A percentile compares a stretch with the other conserved stretches of the same genome.
phyloP scores from a whole-genome alignment of 2,888 invertebrate species.

The Andrena minutula region DNA sequence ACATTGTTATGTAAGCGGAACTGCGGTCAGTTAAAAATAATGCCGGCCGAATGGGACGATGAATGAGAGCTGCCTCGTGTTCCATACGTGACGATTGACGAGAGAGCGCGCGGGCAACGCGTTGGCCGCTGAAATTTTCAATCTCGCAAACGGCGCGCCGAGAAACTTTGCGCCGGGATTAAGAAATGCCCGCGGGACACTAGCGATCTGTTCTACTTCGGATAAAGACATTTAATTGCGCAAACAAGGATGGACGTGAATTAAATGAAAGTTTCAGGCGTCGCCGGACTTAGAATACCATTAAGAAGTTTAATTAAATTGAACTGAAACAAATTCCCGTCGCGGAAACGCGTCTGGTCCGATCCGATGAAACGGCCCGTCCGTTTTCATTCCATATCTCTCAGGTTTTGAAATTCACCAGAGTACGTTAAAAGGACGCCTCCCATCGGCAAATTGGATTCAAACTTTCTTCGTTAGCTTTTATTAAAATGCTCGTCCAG shows the following conservation, averaged over 20 bases:
- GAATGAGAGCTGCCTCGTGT: slow-evolving; percentile 5
- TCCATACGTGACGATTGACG: neutral
- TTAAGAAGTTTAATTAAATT: slow-evolving; percentile 58
- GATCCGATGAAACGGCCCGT: neutral
- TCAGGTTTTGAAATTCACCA: slow-evolving; percentile 3
- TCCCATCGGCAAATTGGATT: neutral
- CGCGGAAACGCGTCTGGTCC: neutral
- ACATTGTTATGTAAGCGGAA: slow-evolving; percentile 39
- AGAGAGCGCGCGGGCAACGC: neutral
- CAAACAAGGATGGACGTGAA: slow-evolving; percentile 32
- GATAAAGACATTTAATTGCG: slow-evolving; percentile 38
- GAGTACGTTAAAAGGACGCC: neutral
- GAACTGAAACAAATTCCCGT: slow-evolving; percentile 34
- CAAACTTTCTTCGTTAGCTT: slow-evolving; percentile 22
- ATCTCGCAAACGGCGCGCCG: neutral
- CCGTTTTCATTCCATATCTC: slow-evolving; percentile 17
- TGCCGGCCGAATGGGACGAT: neutral
- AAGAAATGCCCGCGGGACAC: neutral
- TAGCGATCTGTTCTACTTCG: neutral
- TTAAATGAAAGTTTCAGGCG: slow-evolving; percentile 47
- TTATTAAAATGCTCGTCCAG: neutral
- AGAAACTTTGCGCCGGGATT: neutral
- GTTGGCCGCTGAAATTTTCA: neutral
- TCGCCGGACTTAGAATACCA: slow-evolving; percentile 42
- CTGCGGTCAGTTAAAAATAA: slow-evolving; percentile 21